Percentiles rank a stretch among this genome's conserved stretches.
These are phyloP conservation scores for Porites australiensis DNA, from an alignment of 64 coral and sea anemone genomes.

Conservation along the genomic window DNA sequence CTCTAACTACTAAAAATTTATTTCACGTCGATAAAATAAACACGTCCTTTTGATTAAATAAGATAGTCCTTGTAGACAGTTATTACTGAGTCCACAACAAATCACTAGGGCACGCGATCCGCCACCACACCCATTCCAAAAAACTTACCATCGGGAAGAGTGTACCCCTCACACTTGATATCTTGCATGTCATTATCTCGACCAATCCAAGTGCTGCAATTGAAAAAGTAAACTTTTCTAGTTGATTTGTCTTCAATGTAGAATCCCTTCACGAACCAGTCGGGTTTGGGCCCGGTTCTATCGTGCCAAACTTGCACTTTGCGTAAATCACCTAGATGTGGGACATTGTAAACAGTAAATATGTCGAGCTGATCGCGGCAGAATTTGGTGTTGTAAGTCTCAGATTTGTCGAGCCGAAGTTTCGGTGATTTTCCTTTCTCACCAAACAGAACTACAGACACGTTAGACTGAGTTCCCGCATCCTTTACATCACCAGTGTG, in stretches of 20 bases:
- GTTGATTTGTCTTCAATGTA: conserved; percentile 82
- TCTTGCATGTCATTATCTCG: conserved; percentile 63
- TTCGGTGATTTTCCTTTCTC: conserved; percentile 73
- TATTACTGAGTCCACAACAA: too few relatives aligned
- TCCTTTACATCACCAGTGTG: conserved; percentile 98
- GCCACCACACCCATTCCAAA: too few relatives aligned
- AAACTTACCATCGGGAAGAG: conserved; percentile 68
- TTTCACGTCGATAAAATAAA: too few relatives aligned
- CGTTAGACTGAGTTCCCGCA: conserved; percentile 89
- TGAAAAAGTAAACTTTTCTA: conserved; percentile 92
- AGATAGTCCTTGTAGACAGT: too few relatives aligned
- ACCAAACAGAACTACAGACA: conserved; percentile 78
- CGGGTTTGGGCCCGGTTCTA: conserved; percentile 79
- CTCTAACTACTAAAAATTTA: too few relatives aligned
- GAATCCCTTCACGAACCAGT: conserved; percentile 90
- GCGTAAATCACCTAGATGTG: conserved; percentile 68
- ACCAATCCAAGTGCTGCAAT: conserved; percentile 87
- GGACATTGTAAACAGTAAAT: conserved; percentile 65
- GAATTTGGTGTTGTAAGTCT: conserved; percentile 87
- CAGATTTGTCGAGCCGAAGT: conserved; percentile 75
- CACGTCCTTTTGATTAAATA: too few relatives aligned
- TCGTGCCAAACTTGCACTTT: conserved; percentile 94
- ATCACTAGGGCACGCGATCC: too few relatives aligned
- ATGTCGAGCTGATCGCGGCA: conserved; percentile 89
- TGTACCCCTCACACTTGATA: conserved; percentile 80